Conservation (phyloP, 2,888 invertebrate species). For the Alloplasta piceator region DNA sequence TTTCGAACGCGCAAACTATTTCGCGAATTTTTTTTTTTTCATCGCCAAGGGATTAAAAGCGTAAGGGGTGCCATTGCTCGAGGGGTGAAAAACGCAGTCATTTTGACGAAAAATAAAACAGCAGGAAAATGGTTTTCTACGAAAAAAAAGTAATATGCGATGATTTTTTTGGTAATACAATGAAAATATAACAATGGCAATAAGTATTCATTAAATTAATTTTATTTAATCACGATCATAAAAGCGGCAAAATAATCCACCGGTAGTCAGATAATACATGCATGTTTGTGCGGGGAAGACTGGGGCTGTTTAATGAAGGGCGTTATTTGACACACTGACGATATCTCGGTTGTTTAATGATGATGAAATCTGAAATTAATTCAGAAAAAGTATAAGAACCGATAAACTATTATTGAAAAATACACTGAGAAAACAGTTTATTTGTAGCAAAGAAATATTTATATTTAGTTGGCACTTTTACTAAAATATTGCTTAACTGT, state of each 20-base stretch:
- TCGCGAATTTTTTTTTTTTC: constrained; percentile 18
- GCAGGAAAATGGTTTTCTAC: background rate
- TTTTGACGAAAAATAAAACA: background rate
- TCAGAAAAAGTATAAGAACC: too few species aligned
- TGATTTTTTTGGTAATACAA: background rate
- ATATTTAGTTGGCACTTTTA: too few species aligned
- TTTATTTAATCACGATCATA: too few species aligned
- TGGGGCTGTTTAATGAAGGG: too few species aligned
- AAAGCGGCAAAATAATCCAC: constrained; percentile 52
- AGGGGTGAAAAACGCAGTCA: background rate
- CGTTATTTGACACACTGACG: too few species aligned
- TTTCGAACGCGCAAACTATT: constrained; percentile 20
- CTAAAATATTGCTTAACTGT: too few species aligned
- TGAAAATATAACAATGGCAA: constrained; percentile 12
- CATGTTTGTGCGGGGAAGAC: background rate
- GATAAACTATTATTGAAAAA: too few species aligned
- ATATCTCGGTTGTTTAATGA: too few species aligned
- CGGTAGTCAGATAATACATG: constrained; percentile 19
- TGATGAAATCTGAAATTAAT: too few species aligned
- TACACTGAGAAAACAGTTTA: too few species aligned
- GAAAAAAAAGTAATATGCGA: background rate
- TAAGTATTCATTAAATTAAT: constrained; percentile 30
- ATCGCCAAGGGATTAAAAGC: constrained; percentile 26
- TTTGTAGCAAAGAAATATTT: too few species aligned
- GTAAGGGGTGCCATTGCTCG: constrained; percentile 12